Percentiles rank a stretch among this genome's conserved stretches.
Evolutionary conservation across 2,888 invertebrate species (phyloP).

Genomic region (Andrena praecox): DNA sequence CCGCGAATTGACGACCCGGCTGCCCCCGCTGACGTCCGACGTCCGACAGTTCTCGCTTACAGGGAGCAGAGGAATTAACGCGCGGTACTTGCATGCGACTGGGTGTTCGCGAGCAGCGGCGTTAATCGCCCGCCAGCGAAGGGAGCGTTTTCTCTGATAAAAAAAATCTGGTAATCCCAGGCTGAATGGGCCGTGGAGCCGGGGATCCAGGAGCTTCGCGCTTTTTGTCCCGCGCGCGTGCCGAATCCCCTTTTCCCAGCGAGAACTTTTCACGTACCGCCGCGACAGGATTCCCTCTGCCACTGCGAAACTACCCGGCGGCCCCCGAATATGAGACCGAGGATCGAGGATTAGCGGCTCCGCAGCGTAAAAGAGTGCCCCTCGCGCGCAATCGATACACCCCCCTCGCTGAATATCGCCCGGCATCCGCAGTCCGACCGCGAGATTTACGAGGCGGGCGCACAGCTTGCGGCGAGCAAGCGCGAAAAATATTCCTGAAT

Average conservation of each 20-base stretch:
- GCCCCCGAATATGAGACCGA: conserved; percentile 23
- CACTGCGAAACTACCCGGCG: conserved; percentile 2
- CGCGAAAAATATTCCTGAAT: background rate
- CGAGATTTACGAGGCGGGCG: conserved; percentile 15
- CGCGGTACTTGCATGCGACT: conserved; percentile 1
- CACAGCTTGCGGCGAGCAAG: background rate
- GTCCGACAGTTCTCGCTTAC: background rate
- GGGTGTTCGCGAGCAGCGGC: background rate
- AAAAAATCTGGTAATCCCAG: conserved; percentile 42
- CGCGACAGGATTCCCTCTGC: conserved; percentile 1
- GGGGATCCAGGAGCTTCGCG: conserved; percentile 21
- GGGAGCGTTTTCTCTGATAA: background rate
- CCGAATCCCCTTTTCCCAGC: conserved; percentile 36
- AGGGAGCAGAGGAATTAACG: background rate
- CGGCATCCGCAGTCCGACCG: background rate
- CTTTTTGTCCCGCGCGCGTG: conserved; percentile 12
- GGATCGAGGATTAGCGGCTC: conserved; percentile 47
- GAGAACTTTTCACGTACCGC: conserved; percentile 28
- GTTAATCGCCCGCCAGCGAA: background rate
- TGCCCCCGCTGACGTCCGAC: background rate
- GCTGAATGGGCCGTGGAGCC: conserved; percentile 22
- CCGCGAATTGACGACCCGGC: conserved; percentile 11
- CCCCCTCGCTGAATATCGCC: background rate
- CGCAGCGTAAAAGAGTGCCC: conserved; percentile 15
- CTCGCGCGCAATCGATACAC: conserved; percentile 42